phyloP scores from a whole-genome alignment of 1,140 invertebrate species.

The Hyles vespertilio region DNA sequence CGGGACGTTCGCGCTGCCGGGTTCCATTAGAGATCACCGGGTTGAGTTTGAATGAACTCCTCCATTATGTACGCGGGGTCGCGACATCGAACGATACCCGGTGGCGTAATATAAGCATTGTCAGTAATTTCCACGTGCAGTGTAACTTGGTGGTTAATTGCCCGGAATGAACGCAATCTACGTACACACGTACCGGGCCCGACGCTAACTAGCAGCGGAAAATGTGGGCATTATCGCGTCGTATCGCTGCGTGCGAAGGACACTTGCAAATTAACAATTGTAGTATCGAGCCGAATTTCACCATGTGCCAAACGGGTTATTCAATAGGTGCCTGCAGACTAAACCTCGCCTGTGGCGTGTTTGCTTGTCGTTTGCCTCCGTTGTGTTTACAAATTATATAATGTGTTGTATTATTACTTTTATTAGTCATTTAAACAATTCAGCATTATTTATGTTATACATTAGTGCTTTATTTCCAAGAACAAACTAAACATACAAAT shows the following conservation, averaged over 20 bases:
- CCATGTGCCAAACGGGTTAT: not conserved
- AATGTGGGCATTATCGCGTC: constrained; percentile 38
- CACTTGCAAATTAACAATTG: constrained; percentile 16
- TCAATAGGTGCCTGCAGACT: too few species aligned
- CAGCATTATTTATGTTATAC: too few species aligned
- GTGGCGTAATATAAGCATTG: constrained; percentile 50
- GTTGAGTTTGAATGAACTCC: constrained; percentile 40
- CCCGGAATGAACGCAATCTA: constrained; percentile 22
- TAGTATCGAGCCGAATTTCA: constrained; percentile 8
- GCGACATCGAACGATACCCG: constrained; percentile 34
- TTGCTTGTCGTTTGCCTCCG: too few species aligned
- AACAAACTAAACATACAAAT: not conserved
- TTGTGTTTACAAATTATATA: too few species aligned
- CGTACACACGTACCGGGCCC: constrained; percentile 3
- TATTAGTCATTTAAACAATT: too few species aligned
- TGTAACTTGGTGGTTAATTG: constrained; percentile 31
- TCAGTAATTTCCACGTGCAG: constrained; percentile 43
- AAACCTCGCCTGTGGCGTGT: too few species aligned
- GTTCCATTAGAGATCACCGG: constrained; percentile 46
- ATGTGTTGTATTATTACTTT: too few species aligned
- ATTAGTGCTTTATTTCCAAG: too few species aligned
- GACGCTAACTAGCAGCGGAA: constrained; percentile 30
- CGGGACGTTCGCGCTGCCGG: constrained; percentile 39
- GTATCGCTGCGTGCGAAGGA: constrained; percentile 31
- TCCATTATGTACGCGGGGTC: constrained; percentile 36